Evolutionary conservation across 2,888 invertebrate species (phyloP), one percentile per base, ranked within the genome.

Genomic region (Lasioglossum pauxillum): DNA sequence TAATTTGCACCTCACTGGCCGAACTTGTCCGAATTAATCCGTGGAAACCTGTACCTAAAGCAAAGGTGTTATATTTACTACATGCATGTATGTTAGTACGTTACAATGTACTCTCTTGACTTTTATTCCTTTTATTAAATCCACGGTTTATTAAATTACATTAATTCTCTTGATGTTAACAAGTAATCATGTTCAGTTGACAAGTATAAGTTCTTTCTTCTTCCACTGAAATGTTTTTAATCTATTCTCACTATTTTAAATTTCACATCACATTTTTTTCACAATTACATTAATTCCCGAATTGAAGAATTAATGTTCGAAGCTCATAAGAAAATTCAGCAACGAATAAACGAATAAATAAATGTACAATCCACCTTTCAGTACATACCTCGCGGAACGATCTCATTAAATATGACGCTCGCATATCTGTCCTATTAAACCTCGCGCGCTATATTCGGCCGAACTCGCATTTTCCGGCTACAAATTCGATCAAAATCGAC

Each of bases 1-100:
- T 64, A 64, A 64, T 64, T 64, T 64, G 31, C 64, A 64, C 31
- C 31, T 64, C 64, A 64, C 64, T 64, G 64, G 19, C 64, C 64
- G 64, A 64, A 64, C 64, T 64, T 64, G 64, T 64, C 31, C 31
- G 64, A 35, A 64, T 64, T 64, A 64, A 64, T 64, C 64, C 64
- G 35, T 64, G 64, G 64, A 64, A 31, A 64, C 31, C 31, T 8
- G 31, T 8, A 64, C 31, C 64, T 31, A 64, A 64, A 64, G 64
- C 64, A 64, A 64, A 64, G 64, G 31, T 64, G 64, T 64, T 64
- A 64, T 31, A 31, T 64, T 64, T 64, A 64, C 16, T 64, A 64
- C 64, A 35, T 16, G 7, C 19, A 19, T 31, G 64, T 14, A 64
- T 64, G 16, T 19, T 31, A 64, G 16, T 31, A 8, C 8, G 31